These are phyloP conservation scores for Margarornis squamiger DNA, from an alignment of 2,797 vertebrate species.

Conservation along the genomic window DNA sequence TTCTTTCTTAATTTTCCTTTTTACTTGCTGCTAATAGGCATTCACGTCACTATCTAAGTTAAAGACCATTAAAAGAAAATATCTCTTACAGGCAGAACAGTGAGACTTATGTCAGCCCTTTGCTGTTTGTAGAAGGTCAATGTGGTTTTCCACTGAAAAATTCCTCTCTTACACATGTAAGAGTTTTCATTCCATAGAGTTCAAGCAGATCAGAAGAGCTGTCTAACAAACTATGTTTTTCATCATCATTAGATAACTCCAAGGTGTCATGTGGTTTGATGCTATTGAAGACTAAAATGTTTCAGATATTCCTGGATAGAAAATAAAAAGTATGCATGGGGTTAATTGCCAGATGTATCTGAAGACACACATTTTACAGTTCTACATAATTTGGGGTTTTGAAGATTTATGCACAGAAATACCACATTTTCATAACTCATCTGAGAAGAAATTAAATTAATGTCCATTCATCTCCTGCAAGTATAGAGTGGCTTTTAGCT, in stretches of 20 bases:
- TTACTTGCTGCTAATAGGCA: not conserved
- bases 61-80: not conserved
- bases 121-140: not conserved
- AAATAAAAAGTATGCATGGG: not conserved
- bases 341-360: not conserved
- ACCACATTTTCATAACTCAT: not conserved
- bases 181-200: not conserved
- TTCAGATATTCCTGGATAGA: not conserved
- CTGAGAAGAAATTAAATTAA: not conserved
- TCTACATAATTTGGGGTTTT: not conserved
- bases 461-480: not conserved
- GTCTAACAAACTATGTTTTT: not conserved
- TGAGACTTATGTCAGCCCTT: not conserved
- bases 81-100: not conserved
- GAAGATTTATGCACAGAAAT: not conserved
- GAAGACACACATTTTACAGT: not conserved
- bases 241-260: conserved; percentile 44
- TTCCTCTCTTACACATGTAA: not conserved
- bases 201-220: not conserved
- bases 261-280: not conserved
- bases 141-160: not conserved
- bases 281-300: not conserved
- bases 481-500: not conserved
- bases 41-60: not conserved
- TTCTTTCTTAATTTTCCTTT: not conserved